These are phyloP conservation scores for Dinothrombium tinctorium DNA, from an alignment of 1,140 invertebrate genomes.

Conservation along the genomic window DNA sequence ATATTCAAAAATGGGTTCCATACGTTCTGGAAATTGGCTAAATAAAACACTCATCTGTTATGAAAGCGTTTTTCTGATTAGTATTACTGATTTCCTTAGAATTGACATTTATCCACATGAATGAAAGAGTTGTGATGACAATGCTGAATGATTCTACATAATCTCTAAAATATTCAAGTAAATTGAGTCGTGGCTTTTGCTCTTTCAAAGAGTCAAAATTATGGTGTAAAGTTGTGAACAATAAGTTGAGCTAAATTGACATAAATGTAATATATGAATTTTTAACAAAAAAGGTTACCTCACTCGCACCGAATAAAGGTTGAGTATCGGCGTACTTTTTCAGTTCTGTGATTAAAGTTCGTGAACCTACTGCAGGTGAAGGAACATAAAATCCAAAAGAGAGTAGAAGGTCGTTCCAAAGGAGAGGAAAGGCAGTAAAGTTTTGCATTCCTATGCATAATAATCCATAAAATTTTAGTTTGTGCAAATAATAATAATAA, in stretches of 20 bases:
- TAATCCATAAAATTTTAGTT: not conserved
- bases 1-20: not conserved
- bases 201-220: not conserved
- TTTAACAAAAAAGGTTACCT: too few species aligned
- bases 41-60: not conserved
- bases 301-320: not conserved
- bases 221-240: not conserved
- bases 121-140: not conserved
- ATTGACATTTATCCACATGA: conserved; percentile 1
- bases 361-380: not conserved
- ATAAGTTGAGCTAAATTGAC: not conserved
- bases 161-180: not conserved
- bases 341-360: not conserved
- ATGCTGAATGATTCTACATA: not conserved
- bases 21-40: not conserved
- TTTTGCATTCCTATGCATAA: not conserved
- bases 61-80: not conserved
- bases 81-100: not conserved
- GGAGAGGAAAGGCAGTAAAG: not conserved
- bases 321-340: conserved; percentile 3
- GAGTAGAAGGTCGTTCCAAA: conserved; percentile 1
- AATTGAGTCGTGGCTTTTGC: not conserved
- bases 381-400: conserved; percentile 3
- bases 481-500: not conserved
- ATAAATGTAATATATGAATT: not conserved